Percentiles rank a stretch among this genome's conserved stretches.
phyloP scores from a whole-genome alignment of 2,888 invertebrate genomes.

The Hydrotaea diabolus region DNA sequence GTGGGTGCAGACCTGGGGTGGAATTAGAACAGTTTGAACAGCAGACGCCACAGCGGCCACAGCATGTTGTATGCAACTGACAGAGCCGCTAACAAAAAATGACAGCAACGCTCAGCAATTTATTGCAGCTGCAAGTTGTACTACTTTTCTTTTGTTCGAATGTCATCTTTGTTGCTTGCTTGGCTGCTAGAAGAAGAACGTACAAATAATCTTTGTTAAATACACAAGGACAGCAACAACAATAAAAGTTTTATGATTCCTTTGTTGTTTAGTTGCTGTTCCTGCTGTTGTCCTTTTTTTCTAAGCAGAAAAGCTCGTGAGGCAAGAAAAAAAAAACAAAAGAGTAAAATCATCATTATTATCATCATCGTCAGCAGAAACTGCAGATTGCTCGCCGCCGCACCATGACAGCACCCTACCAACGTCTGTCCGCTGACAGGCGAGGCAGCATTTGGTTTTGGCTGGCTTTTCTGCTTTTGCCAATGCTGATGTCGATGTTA shows the following conservation, averaged over 20 bases:
- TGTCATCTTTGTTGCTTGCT: neutral
- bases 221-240: neutral
- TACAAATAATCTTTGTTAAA: neutral
- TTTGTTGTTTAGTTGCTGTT: neutral
- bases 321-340: neutral
- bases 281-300: neutral
- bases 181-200: neutral
- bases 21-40: neutral
- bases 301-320: neutral
- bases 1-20: neutral
- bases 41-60: neutral
- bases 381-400: neutral
- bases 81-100: neutral
- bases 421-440: neutral
- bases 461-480: neutral
- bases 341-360: neutral
- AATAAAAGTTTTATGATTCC: conserved; percentile 1
- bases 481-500: neutral
- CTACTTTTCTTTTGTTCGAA: neutral
- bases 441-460: neutral
- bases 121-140: neutral
- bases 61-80: neutral
- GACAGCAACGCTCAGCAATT: neutral
- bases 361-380: conserved; percentile 29
- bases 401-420: neutral